Evolutionary conservation across 1,140 invertebrate genomes (phyloP), one percentile per base, ranked within the genome.

Genomic region (Leptopilina clavipes): DNA sequence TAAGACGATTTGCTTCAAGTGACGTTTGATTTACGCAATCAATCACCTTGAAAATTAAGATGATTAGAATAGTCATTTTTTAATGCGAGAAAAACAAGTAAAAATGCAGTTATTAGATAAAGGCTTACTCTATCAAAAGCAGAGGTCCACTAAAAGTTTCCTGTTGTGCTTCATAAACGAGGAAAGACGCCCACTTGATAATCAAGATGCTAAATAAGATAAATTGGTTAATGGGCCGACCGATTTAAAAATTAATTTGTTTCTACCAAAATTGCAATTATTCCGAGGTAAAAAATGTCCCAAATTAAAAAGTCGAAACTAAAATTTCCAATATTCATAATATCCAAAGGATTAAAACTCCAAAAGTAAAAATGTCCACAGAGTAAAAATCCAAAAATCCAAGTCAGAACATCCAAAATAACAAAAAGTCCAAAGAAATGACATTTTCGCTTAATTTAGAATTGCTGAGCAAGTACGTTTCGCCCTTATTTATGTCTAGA

Each of bases 181-280:
- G 56, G 56, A 65, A 65, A 65, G 56, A 65, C 56, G 56, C 56
- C 56, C 22, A 65, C 56, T 65, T 31, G 22, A 31, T 65, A 65
- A 65, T 65, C 22, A 31, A 65, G 56, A 65, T 65, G 56, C 56
- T 65, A 65, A n/a, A 65, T 65, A 14, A 65, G 56, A 65, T 65
- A 65, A 65, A 65, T 31, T 25, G 56, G 14, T 25, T 65, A 65
- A 65, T 65, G 31, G 56, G 5, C 22, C 25, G 22, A 9, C 14
- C 25, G 25, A 65, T 65, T 65, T n/a, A 65, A 65, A 52, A 52
- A 52, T 52, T 52, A 17, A 48, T 48, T 48, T 48, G 45, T 14
- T 44, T 14, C 45, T 14, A 14, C 12, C 43, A 9, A 44, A 44
- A 44, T 44, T 14, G 9, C 10, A 9, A 44, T 11, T 3, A 5